Conservation (phyloP, 2,888 invertebrate genomes). For the Cerastoderma edule region DNA sequence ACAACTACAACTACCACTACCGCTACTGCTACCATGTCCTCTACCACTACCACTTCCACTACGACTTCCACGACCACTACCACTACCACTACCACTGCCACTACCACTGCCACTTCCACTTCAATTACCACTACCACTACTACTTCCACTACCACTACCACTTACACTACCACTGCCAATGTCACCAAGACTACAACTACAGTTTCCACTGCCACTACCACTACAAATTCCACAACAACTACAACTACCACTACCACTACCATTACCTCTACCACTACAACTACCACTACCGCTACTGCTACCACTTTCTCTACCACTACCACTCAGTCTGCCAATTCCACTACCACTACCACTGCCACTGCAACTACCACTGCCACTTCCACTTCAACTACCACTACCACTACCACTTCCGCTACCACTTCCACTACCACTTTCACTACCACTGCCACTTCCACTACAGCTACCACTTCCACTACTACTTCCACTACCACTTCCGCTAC, state of each 20-base stretch:
- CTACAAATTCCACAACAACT: not conserved
- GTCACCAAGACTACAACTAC: conserved; percentile 11
- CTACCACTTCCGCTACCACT: no score
- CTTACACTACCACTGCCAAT: conserved; percentile 14
- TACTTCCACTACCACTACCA: conserved; percentile 26
- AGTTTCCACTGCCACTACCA: conserved; percentile 5
- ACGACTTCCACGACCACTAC: conserved; percentile 2
- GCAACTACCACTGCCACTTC: no score
- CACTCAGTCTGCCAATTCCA: no score
- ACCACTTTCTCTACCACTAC: no score
- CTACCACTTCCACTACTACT: conserved; percentile 14
- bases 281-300: conserved; percentile 18
- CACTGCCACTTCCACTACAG: conserved; percentile 18
- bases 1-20: conserved; percentile 26
- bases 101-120: not conserved
- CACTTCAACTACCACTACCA: no score
- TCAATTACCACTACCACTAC: conserved; percentile 8
- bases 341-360: no score
- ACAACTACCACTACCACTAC: conserved; percentile 12
- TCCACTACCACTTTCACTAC: conserved; percentile 12
- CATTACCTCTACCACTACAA: conserved; percentile 18
- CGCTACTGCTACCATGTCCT: conserved; percentile 14
- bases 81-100: conserved; percentile 21
- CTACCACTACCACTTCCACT: conserved; percentile 9
- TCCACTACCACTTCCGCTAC: conserved; percentile 18